Percentiles rank a stretch among this genome's conserved stretches.
Conservation (phyloP, 92 coral and sea anemone species). For the Porites rus region DNA sequence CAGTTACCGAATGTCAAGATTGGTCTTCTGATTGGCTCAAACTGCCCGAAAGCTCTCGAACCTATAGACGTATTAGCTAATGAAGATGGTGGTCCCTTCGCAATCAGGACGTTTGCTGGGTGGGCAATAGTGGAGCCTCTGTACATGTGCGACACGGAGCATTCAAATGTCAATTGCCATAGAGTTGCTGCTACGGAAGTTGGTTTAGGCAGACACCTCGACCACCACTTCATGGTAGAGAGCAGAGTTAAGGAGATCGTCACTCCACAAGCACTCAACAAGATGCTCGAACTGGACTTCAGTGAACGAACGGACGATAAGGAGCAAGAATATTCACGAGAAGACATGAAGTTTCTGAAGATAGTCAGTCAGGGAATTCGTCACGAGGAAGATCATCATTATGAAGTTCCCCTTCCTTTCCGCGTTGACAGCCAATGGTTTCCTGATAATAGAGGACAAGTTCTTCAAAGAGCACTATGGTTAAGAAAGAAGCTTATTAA, state of each 20-base stretch:
- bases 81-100: slow-evolving; percentile 50
- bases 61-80: slow-evolving; percentile 43
- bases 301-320: slow-evolving; percentile 40
- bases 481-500: slow-evolving; percentile 31
- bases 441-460: slow-evolving; percentile 60
- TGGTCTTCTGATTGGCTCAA: slow-evolving; percentile 60
- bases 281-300: slow-evolving; percentile 52
- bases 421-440: slow-evolving; percentile 28
- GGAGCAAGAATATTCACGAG: slow-evolving; percentile 24
- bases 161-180: slow-evolving; percentile 26
- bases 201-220: slow-evolving; percentile 16
- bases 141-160: slow-evolving; percentile 10
- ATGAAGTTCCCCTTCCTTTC: slow-evolving; percentile 61
- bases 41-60: slow-evolving; percentile 63
- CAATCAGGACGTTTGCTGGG: slow-evolving; percentile 60
- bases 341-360: slow-evolving; percentile 46
- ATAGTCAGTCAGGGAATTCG: slow-evolving; percentile 29
- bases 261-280: slow-evolving; percentile 53
- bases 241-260: slow-evolving; percentile 56
- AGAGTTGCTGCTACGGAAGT: slow-evolving; percentile 51
- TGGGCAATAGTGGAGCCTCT: slow-evolving; percentile 66
- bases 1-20: slow-evolving; percentile 31
- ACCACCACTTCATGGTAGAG: slow-evolving; percentile 61
- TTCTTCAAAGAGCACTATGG: slow-evolving; percentile 46
- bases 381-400: slow-evolving; percentile 31